A percentile compares a stretch with the other conserved stretches of the same genome.
phyloP scores from a whole-genome alignment of 2,888 invertebrate genomes.

The Aphidius colemani region DNA sequence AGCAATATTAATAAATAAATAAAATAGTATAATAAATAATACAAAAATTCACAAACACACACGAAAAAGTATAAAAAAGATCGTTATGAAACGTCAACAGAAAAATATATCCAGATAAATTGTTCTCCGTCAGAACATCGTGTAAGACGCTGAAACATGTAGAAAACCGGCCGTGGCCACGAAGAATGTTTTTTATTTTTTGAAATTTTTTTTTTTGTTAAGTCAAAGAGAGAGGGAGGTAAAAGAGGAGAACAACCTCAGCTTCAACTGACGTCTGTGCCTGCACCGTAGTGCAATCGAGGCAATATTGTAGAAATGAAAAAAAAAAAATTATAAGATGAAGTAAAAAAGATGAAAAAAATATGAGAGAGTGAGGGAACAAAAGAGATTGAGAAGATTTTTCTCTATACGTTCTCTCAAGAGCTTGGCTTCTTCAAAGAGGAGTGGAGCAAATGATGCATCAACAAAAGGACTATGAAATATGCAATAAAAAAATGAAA shows the following conservation, averaged over 20 bases:
- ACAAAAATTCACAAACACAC: neutral
- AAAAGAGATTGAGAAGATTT: too few species aligned
- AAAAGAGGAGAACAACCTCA: slow-evolving; percentile 8
- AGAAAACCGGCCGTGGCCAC: neutral
- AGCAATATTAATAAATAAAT: neutral
- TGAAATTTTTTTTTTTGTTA: too few species aligned
- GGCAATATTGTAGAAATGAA: slow-evolving; percentile 12
- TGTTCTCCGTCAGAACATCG: neutral
- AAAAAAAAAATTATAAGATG: too few species aligned
- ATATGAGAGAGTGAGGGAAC: too few species aligned
- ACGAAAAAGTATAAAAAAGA: neutral
- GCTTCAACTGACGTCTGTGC: slow-evolving; percentile 15
- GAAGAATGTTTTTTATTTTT: neutral
- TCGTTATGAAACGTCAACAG: neutral
- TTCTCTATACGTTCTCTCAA: too few species aligned
- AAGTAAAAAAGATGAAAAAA: too few species aligned
- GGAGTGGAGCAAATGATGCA: too few species aligned
- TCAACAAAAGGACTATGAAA: too few species aligned
- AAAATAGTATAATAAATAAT: neutral
- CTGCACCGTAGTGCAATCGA: slow-evolving; percentile 16
- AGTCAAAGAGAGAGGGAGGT: neutral
- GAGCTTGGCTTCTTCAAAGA: too few species aligned
- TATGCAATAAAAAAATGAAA: too few species aligned
- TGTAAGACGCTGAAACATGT: neutral
- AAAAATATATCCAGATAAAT: neutral